Percentiles rank a stretch among this genome's conserved stretches.
Conservation (phyloP, 2,113 vertebrate genomes). For the Lampris incognitus region DNA sequence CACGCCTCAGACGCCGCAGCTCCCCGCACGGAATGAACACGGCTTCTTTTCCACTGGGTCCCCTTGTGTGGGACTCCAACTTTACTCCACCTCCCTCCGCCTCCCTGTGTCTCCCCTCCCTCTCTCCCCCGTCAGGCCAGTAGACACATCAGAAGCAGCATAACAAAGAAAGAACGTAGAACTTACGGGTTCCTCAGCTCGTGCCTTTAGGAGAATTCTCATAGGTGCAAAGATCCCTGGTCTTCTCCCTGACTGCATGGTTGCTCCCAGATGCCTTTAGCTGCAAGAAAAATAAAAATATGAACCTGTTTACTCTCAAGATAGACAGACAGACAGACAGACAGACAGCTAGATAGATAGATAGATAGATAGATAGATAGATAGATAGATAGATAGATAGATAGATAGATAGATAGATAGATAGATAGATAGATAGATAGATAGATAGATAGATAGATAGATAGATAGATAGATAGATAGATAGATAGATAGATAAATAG, state of each 20-base stretch:
- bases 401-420: too few species aligned
- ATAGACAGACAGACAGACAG: too few species aligned
- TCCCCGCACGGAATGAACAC: conserved; percentile 55
- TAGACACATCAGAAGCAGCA: conserved; percentile 57
- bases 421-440: too few species aligned
- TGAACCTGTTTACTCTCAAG: too few species aligned
- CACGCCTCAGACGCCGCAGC: conserved; percentile 46
- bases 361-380: too few species aligned
- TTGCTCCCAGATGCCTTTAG: background rate
- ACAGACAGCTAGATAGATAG: too few species aligned
- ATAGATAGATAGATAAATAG: too few species aligned
- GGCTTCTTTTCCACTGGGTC: conserved; percentile 69
- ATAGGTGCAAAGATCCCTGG: background rate
- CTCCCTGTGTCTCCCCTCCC: conserved; percentile 59
- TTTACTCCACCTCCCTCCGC: conserved; percentile 72
- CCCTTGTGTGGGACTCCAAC: conserved; percentile 73
- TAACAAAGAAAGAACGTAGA: conserved; percentile 29
- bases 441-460: too few species aligned
- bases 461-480: too few species aligned
- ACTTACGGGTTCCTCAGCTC: conserved; percentile 37
- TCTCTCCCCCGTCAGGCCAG: conserved; percentile 55
- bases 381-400: too few species aligned
- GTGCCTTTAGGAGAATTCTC: conserved; percentile 8
- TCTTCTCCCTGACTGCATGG: conserved; percentile 8
- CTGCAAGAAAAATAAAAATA: background rate